Conservation (phyloP, 2,113 vertebrate species). For the Genyomyrus donnyi region DNA sequence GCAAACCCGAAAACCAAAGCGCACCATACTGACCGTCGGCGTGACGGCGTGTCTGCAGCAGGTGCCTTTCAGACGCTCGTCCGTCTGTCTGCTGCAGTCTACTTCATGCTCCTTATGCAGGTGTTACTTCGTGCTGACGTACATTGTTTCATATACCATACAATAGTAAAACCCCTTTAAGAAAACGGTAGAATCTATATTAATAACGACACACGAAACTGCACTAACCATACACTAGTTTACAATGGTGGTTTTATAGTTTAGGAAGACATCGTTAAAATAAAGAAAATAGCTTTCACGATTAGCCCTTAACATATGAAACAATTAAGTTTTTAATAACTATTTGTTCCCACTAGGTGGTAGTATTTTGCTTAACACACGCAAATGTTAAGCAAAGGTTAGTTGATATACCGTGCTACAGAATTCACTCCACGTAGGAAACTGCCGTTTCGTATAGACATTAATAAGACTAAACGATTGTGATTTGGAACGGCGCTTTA, state of each 20-base stretch:
- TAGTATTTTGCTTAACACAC: background rate
- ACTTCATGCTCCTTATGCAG: background rate
- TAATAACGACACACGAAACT: background rate
- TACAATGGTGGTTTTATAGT: background rate
- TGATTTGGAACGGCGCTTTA: background rate
- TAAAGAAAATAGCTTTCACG: background rate
- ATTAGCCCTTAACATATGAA: background rate
- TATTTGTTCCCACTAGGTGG: background rate
- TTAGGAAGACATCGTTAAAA: background rate
- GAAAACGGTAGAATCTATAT: background rate
- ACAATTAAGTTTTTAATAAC: background rate
- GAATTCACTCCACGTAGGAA: background rate
- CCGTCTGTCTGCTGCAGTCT: background rate
- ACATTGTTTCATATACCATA: background rate
- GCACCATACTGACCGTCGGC: background rate
- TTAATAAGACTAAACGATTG: background rate
- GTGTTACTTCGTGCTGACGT: background rate
- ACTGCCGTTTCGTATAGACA: background rate
- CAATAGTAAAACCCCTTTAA: background rate
- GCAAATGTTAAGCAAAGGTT: background rate
- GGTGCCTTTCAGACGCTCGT: background rate
- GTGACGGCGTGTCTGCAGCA: background rate
- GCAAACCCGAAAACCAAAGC: background rate
- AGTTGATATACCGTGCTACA: background rate
- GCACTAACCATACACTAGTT: background rate